Percentiles rank a stretch among this genome's conserved stretches.
Evolutionary conservation across 2,888 invertebrate species (phyloP).

Genomic region (Endomychus coccineus): DNA sequence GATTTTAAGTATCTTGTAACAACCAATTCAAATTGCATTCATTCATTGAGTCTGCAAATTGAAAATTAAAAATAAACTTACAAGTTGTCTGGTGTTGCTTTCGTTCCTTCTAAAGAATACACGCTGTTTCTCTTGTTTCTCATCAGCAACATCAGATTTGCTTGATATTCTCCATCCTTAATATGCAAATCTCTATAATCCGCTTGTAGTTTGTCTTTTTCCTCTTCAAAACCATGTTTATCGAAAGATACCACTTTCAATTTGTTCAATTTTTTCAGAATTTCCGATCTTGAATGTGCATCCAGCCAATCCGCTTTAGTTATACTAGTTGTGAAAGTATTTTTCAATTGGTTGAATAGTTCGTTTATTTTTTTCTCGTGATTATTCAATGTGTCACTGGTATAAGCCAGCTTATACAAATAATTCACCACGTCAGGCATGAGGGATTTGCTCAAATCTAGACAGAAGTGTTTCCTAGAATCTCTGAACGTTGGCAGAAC

Average conservation of each 20-base stretch:
- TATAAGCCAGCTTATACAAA: slow-evolving; percentile 4
- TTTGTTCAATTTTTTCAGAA: not conserved
- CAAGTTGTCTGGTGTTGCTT: slow-evolving; percentile 11
- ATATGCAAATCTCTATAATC: not conserved
- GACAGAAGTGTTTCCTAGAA: slow-evolving; percentile 9
- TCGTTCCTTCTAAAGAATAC: slow-evolving; percentile 7
- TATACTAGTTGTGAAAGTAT: slow-evolving; percentile 5
- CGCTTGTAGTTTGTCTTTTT: not conserved
- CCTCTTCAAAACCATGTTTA: not conserved
- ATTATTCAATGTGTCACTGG: slow-evolving; percentile 1
- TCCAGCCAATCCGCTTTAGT: slow-evolving; percentile 9
- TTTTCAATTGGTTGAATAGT: slow-evolving; percentile 4
- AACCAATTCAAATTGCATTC: too few relatives aligned
- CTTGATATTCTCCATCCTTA: not conserved
- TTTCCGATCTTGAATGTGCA: too few relatives aligned
- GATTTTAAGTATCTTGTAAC: too few relatives aligned
- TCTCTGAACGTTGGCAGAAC: slow-evolving; percentile 9
- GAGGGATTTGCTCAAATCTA: slow-evolving; percentile 3
- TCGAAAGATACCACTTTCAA: not conserved
- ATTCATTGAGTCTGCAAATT: too few relatives aligned
- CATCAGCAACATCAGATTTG: not conserved
- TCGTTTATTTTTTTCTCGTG: not conserved
- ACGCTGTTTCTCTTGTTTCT: not conserved
- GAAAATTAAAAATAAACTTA: not conserved
- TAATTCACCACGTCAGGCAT: slow-evolving; percentile 12